Percentiles rank a stretch among this genome's conserved stretches.
Conservation (phyloP, 35 echinoderm and acorn worm genomes). For the Chiridota heheva region DNA sequence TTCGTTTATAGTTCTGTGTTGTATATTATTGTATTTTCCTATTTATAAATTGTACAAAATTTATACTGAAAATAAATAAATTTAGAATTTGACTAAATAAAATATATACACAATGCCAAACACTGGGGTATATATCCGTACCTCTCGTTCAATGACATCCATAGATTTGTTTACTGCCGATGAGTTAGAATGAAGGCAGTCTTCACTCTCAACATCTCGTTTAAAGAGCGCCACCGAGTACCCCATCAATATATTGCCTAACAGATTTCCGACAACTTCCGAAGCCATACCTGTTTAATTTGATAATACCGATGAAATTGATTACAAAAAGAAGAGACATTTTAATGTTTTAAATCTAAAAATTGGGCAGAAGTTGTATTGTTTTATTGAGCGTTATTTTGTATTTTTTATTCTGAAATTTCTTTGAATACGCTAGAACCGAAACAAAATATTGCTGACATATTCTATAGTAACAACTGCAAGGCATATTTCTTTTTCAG, state of each 20-base stretch:
- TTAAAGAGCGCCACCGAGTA: constrained; percentile 39
- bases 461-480: not conserved
- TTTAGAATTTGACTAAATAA: too few species aligned
- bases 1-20: too few species aligned
- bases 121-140: not conserved
- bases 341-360: not conserved
- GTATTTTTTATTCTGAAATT: not conserved
- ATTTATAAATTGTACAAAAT: too few species aligned
- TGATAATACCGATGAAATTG: not conserved
- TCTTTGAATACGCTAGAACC: not conserved
- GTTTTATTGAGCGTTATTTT: not conserved
- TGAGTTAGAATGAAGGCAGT: constrained; percentile 38
- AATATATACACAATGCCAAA: too few species aligned
- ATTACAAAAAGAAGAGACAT: not conserved
- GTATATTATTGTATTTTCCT: too few species aligned
- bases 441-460: not conserved
- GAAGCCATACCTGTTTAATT: constrained; percentile 69
- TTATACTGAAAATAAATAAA: too few species aligned
- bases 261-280: constrained; percentile 64
- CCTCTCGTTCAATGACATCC: constrained; percentile 13
- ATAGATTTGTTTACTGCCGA: constrained; percentile 33
- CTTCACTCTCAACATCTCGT: not conserved
- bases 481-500: too few species aligned
- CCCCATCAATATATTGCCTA: constrained; percentile 88
- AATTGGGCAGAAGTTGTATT: not conserved